These are phyloP conservation scores for Globodera rostochiensis DNA, from an alignment of 1,140 invertebrate species.

Conservation along the genomic window DNA sequence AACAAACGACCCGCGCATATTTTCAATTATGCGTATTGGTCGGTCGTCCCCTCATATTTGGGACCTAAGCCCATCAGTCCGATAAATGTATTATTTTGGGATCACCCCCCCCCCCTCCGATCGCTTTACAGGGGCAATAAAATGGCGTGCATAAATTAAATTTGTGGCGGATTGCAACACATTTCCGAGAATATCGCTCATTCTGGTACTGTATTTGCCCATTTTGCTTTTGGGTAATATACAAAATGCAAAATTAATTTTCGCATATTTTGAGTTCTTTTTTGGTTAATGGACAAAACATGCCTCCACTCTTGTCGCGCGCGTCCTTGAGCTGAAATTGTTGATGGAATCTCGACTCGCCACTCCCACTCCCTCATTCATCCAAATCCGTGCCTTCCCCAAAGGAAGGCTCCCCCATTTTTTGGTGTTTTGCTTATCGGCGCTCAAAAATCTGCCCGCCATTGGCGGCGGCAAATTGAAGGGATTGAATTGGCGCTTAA, in stretches of 20 bases:
- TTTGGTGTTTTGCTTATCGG: background rate
- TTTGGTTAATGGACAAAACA: background rate
- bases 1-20: conserved; percentile 12
- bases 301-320: background rate
- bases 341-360: too few species aligned
- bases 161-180: background rate
- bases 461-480: background rate
- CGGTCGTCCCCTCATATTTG: background rate
- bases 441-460: background rate
- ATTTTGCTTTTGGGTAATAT: too few species aligned
- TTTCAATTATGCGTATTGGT: conserved; percentile 11
- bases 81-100: background rate
- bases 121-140: background rate
- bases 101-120: background rate
- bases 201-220: too few species aligned
- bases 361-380: background rate
- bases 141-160: conserved; percentile 4
- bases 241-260: background rate
- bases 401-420: background rate
- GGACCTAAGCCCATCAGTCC: background rate
- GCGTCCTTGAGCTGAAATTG: too few species aligned
- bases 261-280: background rate
- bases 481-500: background rate
- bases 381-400: background rate
- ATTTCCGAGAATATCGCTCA: background rate